Evolutionary conservation across 1,140 invertebrate species (phyloP).

Genomic region (Leptoteleia sp.): DNA sequence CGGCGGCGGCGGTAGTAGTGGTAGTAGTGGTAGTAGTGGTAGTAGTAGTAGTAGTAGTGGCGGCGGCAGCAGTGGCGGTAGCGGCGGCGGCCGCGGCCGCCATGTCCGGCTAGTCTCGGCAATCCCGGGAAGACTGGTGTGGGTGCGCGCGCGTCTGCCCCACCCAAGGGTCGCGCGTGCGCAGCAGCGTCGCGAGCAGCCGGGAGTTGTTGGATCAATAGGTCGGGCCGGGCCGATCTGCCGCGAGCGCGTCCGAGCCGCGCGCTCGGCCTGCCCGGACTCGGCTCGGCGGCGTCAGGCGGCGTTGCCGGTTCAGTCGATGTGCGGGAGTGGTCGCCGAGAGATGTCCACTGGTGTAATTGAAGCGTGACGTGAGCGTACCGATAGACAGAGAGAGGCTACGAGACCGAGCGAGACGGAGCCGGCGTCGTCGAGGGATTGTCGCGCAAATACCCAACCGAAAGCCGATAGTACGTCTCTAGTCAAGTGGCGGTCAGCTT

Average conservation of each 20-base stretch:
- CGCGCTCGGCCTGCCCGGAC: slow-evolving; percentile 66
- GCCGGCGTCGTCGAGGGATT: slow-evolving; percentile 30
- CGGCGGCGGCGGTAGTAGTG: too few species aligned
- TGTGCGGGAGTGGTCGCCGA: slow-evolving; percentile 80
- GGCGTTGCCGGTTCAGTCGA: slow-evolving; percentile 79
- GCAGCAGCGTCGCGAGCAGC: slow-evolving; percentile 67
- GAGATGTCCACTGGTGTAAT: slow-evolving; percentile 77
- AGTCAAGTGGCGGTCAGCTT: too few species aligned
- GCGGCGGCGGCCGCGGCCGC: too few species aligned
- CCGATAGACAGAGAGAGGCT: slow-evolving; percentile 43
- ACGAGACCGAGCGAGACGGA: slow-evolving; percentile 36
- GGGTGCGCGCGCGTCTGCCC: slow-evolving; percentile 66
- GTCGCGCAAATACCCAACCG: slow-evolving; percentile 9
- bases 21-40: too few species aligned
- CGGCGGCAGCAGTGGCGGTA: too few species aligned
- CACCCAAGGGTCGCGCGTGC: slow-evolving; percentile 65
- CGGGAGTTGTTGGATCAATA: slow-evolving; percentile 68
- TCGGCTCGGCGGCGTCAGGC: slow-evolving; percentile 71
- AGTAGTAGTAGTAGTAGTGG: too few species aligned
- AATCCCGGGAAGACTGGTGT: slow-evolving; percentile 64
- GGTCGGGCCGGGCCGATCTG: slow-evolving; percentile 53
- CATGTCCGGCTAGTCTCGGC: not conserved
- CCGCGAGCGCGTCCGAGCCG: slow-evolving; percentile 51
- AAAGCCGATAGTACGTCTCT: not conserved
- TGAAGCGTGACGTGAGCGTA: slow-evolving; percentile 65